Conservation (phyloP, 2,797 vertebrate species). For the Lepilemur ruficaudatus region DNA sequence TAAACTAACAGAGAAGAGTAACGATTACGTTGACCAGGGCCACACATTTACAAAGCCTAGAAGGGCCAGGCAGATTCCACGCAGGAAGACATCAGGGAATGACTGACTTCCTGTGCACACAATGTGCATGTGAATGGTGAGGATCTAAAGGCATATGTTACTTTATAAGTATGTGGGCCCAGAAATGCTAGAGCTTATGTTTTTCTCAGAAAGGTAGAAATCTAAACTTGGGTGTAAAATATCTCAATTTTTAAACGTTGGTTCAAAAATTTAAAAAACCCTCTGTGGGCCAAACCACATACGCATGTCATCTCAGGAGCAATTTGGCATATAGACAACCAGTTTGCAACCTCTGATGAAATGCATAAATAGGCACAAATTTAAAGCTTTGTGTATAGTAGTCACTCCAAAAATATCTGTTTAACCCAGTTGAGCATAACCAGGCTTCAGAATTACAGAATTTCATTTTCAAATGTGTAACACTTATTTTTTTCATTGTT, state of each 20-base stretch:
- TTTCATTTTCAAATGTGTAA: not conserved
- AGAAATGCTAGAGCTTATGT: not conserved
- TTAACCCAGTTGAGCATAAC: not conserved
- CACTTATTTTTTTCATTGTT: not conserved
- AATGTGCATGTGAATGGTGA: not conserved
- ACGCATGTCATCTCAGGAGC: not conserved
- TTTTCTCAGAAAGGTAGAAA: not conserved
- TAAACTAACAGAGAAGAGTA: not conserved
- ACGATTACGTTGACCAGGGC: not conserved
- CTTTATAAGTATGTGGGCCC: not conserved
- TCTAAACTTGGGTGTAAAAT: conserved; percentile 6
- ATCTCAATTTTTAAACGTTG: not conserved
- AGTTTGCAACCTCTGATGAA: not conserved
- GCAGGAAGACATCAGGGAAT: not conserved
- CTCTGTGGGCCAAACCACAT: not conserved
- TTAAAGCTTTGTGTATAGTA: not conserved
- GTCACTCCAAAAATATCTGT: not conserved
- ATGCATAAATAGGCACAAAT: not conserved
- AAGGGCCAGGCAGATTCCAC: not conserved
- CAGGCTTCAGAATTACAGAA: not conserved
- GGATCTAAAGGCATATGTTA: not conserved
- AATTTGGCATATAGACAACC: not conserved
- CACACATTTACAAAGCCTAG: not conserved
- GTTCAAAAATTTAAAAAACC: not conserved
- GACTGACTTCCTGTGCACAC: not conserved